A percentile compares a stretch with the other conserved stretches of the same genome.
phyloP scores from a whole-genome alignment of 1,140 invertebrate genomes.

The Heliconius hewitsoni region DNA sequence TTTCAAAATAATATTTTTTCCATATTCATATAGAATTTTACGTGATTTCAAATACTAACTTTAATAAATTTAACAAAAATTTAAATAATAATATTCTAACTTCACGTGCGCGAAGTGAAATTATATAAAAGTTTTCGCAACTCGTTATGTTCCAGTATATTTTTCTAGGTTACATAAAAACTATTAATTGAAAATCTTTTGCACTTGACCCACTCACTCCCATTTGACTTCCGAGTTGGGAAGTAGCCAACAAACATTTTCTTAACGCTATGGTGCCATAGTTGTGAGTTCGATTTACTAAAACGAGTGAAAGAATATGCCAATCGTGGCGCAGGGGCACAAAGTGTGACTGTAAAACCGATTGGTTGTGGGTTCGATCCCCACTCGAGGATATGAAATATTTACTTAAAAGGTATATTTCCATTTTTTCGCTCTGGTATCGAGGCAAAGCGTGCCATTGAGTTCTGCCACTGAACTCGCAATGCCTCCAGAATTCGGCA shows the following conservation, averaged over 20 bases:
- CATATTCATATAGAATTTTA: neutral
- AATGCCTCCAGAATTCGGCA: too few species aligned
- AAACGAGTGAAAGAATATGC: too few species aligned
- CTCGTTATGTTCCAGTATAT: neutral
- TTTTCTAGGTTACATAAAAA: conserved; percentile 8
- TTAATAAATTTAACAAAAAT: neutral
- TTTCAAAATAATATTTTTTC: neutral
- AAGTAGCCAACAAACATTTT: neutral
- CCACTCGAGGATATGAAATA: too few species aligned
- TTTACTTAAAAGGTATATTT: too few species aligned
- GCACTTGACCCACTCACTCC: neutral
- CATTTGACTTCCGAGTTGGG: neutral
- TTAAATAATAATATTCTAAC: neutral
- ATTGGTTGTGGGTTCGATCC: too few species aligned
- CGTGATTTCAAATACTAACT: neutral
- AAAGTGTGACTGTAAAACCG: too few species aligned
- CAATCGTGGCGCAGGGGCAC: too few species aligned
- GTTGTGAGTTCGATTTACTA: neutral
- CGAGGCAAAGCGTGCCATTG: too few species aligned
- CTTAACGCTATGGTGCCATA: neutral
- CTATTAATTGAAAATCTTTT: conserved; percentile 7
- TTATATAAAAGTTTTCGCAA: neutral
- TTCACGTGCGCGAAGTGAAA: neutral
- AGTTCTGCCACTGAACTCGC: too few species aligned
- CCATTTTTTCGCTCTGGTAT: too few species aligned